Percentiles rank a stretch among this genome's conserved stretches.
Evolutionary conservation across 2,113 vertebrate genomes (phyloP).

Genomic region (Phrynocephalus versicolor): DNA sequence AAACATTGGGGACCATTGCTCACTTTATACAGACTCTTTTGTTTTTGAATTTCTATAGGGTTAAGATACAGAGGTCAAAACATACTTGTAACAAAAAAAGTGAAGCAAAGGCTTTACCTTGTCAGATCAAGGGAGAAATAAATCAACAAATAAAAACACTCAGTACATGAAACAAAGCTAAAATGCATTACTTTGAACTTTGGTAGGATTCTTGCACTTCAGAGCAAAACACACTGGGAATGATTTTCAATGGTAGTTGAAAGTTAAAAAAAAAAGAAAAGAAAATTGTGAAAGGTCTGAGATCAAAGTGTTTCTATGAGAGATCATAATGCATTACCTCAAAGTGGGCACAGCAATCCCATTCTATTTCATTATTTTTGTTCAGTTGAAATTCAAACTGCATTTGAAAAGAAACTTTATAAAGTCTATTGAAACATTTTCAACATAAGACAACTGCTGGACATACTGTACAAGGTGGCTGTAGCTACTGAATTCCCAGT

Average conservation of each 20-base stretch:
- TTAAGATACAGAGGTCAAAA: constrained; percentile 1
- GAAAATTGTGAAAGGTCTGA: not conserved
- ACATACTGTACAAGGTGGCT: not conserved
- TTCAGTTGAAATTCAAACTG: not conserved
- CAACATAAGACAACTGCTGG: not conserved
- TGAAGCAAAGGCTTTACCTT: not conserved
- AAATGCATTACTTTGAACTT: not conserved
- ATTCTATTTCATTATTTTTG: not conserved
- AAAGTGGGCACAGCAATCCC: not conserved
- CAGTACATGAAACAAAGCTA: not conserved
- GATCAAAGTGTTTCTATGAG: not conserved
- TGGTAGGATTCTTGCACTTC: not conserved
- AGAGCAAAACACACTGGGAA: constrained; percentile 9
- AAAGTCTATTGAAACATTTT: not conserved
- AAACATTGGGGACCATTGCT: not conserved
- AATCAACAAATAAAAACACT: constrained; percentile 24
- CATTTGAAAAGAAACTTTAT: not conserved
- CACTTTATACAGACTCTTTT: not conserved
- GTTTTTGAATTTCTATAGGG: not conserved
- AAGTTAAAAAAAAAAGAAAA: not conserved
- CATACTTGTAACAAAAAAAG: not conserved
- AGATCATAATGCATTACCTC: constrained; percentile 13
- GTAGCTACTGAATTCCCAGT: not conserved
- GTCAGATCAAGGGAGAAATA: not conserved
- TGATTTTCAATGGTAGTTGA: not conserved